Conservation (phyloP, 2,888 invertebrate genomes). For the Selenia dentaria region DNA sequence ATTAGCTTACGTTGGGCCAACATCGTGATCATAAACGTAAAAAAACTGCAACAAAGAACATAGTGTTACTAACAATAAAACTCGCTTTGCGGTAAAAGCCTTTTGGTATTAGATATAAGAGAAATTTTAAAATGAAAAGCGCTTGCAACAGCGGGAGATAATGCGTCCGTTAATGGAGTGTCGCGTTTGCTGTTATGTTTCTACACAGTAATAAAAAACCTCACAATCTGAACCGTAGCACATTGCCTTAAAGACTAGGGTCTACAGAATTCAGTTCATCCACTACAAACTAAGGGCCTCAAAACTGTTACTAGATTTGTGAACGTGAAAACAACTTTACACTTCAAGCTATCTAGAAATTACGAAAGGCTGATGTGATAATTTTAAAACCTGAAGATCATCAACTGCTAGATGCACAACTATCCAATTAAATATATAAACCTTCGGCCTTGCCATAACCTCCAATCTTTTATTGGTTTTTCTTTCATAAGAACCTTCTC, state of each 20-base stretch:
- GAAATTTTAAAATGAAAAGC: slow-evolving; percentile 61
- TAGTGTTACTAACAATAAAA: slow-evolving; percentile 1
- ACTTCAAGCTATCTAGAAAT: slow-evolving; percentile 5
- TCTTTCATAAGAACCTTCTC: too few relatives aligned
- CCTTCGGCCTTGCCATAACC: too few relatives aligned
- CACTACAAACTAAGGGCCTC: slow-evolving; percentile 4
- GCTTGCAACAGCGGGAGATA: slow-evolving; percentile 57
- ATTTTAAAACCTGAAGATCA: too few relatives aligned
- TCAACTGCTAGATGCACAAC: too few relatives aligned
- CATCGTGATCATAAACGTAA: too few relatives aligned
- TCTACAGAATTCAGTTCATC: slow-evolving; percentile 9
- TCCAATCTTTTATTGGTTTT: too few relatives aligned
- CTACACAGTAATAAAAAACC: slow-evolving; percentile 19
- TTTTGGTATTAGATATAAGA: slow-evolving; percentile 47
- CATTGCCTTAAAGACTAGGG: not conserved
- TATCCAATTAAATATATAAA: too few relatives aligned
- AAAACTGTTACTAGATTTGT: slow-evolving; percentile 52
- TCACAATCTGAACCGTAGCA: slow-evolving; percentile 3
- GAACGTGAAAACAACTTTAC: slow-evolving; percentile 41
- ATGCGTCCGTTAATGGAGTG: slow-evolving; percentile 71
- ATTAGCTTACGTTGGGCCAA: too few relatives aligned
- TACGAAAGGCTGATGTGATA: too few relatives aligned
- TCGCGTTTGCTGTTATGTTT: slow-evolving; percentile 44
- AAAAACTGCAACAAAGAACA: too few relatives aligned
- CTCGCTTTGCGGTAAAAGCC: slow-evolving; percentile 20